Percentiles rank a stretch among this genome's conserved stretches.
These are phyloP conservation scores for Gadus macrocephalus DNA, from an alignment of 2,113 vertebrate species.

Conservation along the genomic window DNA sequence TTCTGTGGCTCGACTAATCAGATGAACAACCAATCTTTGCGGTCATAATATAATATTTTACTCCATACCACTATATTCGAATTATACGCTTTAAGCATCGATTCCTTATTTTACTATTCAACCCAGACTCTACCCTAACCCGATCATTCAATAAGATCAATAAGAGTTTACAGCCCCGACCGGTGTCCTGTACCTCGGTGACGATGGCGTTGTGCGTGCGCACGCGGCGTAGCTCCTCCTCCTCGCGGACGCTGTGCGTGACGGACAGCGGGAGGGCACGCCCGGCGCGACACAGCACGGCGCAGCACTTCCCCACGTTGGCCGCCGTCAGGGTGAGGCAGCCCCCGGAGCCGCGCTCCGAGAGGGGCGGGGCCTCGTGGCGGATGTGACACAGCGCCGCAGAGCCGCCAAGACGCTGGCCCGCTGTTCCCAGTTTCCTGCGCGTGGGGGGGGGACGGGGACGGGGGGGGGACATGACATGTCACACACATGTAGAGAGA, in stretches of 20 bases:
- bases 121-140: too few species aligned
- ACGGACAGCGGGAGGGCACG: constrained; percentile 85
- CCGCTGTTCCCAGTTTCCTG: constrained; percentile 95
- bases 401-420: constrained; percentile 92
- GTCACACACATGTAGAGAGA: too few species aligned
- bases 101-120: too few species aligned
- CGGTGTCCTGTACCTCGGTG: constrained; percentile 81
- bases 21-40: too few species aligned
- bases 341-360: constrained; percentile 77
- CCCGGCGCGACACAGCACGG: constrained; percentile 87
- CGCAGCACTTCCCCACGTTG: constrained; percentile 92
- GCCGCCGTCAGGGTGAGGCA: constrained; percentile 93
- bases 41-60: too few species aligned
- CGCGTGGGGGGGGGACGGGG: not conserved
- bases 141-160: too few species aligned
- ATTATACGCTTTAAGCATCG: too few species aligned
- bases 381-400: constrained; percentile 94
- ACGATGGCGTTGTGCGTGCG: constrained; percentile 86
- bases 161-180: too few species aligned
- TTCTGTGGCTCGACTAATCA: too few species aligned
- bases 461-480: not conserved
- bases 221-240: constrained; percentile 55
- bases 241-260: constrained; percentile 77
- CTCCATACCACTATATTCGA: too few species aligned
- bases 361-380: constrained; percentile 74